A percentile compares a stretch with the other conserved stretches of the same genome.
These are phyloP conservation scores for Protonibea diacanthus DNA, from an alignment of 2,797 vertebrate species.

Conservation along the genomic window DNA sequence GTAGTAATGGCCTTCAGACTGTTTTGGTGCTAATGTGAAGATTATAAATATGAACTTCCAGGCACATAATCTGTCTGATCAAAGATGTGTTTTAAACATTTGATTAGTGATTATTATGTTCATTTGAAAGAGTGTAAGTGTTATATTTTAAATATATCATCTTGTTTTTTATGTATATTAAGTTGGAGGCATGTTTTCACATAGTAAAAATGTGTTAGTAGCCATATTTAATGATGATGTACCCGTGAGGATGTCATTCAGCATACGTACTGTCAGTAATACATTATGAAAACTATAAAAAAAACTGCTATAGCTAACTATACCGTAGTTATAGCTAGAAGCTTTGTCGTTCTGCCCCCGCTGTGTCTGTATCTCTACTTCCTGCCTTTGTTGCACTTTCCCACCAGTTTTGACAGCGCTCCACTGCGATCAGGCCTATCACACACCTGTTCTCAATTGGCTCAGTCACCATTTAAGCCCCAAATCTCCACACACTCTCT, in stretches of 20 bases:
- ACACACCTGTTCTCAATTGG: too few species aligned
- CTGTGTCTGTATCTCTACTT: too few species aligned
- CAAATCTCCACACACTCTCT: too few species aligned
- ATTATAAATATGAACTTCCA: neutral
- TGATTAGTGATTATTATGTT: neutral
- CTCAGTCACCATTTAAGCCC: too few species aligned
- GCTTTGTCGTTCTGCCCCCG: too few species aligned
- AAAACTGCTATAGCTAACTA: neutral
- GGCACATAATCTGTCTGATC: neutral
- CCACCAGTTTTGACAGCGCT: too few species aligned
- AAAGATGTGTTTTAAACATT: neutral
- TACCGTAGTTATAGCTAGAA: too few species aligned
- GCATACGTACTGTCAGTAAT: neutral
- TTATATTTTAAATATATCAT: neutral
- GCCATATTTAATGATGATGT: neutral
- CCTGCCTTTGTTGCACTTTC: too few species aligned
- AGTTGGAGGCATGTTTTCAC: neutral
- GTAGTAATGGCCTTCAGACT: neutral
- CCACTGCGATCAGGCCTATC: too few species aligned
- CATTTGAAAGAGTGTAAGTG: too few species aligned
- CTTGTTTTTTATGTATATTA: neutral
- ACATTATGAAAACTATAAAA: neutral
- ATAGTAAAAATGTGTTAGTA: neutral
- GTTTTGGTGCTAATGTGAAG: neutral
- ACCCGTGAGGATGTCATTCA: neutral